Conservation (phyloP, 2,888 invertebrate genomes). For the Erebia palarica region DNA sequence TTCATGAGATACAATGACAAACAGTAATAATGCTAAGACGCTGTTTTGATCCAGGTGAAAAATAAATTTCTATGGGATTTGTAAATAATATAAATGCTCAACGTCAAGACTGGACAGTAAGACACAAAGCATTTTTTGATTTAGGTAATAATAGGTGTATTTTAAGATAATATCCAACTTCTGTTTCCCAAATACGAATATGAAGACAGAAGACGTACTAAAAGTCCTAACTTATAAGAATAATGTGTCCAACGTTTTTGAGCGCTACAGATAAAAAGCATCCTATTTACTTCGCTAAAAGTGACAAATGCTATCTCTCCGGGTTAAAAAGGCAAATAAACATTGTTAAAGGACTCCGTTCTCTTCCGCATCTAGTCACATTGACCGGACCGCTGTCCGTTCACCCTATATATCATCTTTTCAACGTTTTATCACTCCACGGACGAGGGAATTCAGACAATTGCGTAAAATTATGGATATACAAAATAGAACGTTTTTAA, state of each 20-base stretch:
- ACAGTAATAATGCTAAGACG: too few species aligned
- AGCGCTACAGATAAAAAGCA: slow-evolving; percentile 25
- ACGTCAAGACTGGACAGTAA: too few species aligned
- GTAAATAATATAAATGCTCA: too few species aligned
- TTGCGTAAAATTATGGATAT: slow-evolving; percentile 46
- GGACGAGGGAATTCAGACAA: slow-evolving; percentile 62
- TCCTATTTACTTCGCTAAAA: slow-evolving; percentile 29
- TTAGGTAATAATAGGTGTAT: too few species aligned
- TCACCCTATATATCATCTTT: slow-evolving; percentile 69
- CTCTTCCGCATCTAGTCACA: slow-evolving; percentile 54
- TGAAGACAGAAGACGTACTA: slow-evolving; percentile 3
- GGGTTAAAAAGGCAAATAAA: slow-evolving; percentile 47
- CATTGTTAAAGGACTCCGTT: slow-evolving; percentile 45
- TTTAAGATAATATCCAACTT: too few species aligned
- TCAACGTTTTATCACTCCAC: slow-evolving; percentile 69
- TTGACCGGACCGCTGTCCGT: slow-evolving; percentile 57
- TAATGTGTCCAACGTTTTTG: slow-evolving; percentile 15
- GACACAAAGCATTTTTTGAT: too few species aligned
- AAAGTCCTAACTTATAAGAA: slow-evolving; percentile 21
- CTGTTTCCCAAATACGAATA: background rate
- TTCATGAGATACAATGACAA: too few species aligned
- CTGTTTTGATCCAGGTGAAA: too few species aligned
- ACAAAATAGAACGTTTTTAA: slow-evolving; percentile 30
- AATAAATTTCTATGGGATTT: too few species aligned
- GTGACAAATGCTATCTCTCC: slow-evolving; percentile 41